These are phyloP conservation scores for Sturnira hondurensis DNA, from an alignment of 2,113 vertebrate genomes.

Conservation along the genomic window DNA sequence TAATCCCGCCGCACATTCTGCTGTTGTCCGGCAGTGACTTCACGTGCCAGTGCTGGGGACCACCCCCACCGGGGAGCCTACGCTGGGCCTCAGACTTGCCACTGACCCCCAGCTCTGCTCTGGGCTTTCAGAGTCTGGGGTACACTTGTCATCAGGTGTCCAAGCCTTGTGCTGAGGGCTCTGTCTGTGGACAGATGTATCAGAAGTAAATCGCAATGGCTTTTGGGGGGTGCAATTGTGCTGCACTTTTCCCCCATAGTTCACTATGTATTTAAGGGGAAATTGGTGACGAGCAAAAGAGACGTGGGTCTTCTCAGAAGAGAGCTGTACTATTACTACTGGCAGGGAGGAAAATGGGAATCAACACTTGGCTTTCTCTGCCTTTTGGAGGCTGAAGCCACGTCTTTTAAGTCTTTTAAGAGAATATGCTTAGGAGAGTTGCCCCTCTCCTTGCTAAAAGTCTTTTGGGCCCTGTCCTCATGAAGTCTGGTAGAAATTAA, in stretches of 20 bases:
- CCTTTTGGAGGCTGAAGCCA: too few relatives aligned
- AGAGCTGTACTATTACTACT: fast-evolving
- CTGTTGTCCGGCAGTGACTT: background rate
- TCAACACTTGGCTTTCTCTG: background rate
- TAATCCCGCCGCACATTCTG: fast-evolving
- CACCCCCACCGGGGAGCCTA: background rate
- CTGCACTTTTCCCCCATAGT: background rate
- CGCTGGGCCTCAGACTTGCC: background rate
- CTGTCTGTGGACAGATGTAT: background rate
- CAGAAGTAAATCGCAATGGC: background rate
- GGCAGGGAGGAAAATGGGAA: background rate
- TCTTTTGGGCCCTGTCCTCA: background rate
- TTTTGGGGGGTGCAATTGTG: background rate
- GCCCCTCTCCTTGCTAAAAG: too few relatives aligned
- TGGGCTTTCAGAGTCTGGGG: background rate
- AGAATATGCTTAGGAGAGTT: background rate
- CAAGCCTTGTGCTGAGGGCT: background rate
- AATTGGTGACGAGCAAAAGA: background rate
- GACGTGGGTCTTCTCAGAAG: background rate
- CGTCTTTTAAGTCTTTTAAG: too few relatives aligned
- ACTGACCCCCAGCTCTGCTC: background rate
- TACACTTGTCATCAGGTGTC: fast-evolving
- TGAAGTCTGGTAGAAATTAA: background rate
- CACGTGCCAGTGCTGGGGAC: background rate
- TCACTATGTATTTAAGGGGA: background rate